Evolutionary conservation across 2,888 invertebrate species (phyloP), one percentile per base, ranked within the genome.

Genomic region (Aphelenchoides bicaudatus): DNA sequence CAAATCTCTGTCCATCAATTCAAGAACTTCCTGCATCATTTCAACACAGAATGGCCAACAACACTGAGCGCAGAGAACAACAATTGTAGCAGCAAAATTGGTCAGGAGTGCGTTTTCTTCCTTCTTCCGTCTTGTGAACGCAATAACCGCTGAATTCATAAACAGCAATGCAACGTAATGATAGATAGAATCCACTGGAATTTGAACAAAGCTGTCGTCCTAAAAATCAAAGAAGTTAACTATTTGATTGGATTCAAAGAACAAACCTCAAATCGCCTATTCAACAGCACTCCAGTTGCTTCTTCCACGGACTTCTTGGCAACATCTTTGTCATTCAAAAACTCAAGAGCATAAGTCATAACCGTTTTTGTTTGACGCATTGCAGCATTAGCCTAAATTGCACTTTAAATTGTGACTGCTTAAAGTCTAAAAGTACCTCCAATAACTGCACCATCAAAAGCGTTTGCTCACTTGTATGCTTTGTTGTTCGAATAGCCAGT

Each of bases 401-500:
- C 16, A 3, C 16, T 21, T 19, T 19, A 46, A 46, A 1, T 2
- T n/a, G n/a, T n/a, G n/a, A 46, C 16, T 19, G 1, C n/a, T n/a
- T 8, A 43, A 8, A 43, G 8, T 10, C 8, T 10, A 43, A 16
- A 43, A 8, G 21, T 49, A 48, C 49, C 49, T 52, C 53, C 19
- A 54, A 16, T 3, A 54, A 29, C 37, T 54, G 55, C 19, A 54
- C n/a, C 27, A 19, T 16, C 47, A 54, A 31, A 13, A 5, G 10
- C 56, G 27, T 46, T n/a, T 54, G 47, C 23, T 54, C 55, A 10
- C n/a, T 27, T 29, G 16, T n/a, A 21, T 52, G 19, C 16, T 23
- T 56, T 2, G 43, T 54, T 13, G 55, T 21, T n/a, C 34, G 55
- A 38, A 54, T 29, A 21, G 57, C 56, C 25, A 54, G 19, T n/a